Base-by-base conservation (phyloP, 1,140 invertebrate species). In the Argopecten irradians region DNA sequence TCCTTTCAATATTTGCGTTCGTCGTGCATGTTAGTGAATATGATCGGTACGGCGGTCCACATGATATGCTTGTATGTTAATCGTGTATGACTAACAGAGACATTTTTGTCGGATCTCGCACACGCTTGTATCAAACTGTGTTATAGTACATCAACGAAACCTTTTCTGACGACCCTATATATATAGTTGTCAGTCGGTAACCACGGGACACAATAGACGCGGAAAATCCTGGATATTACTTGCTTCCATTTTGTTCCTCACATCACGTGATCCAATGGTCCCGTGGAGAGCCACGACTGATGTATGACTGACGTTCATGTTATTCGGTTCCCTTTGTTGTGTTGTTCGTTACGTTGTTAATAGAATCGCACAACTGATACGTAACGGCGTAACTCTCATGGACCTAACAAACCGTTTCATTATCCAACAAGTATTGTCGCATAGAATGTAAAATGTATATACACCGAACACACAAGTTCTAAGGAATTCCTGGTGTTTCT, bases 1-100 rank as follows among this genome's bases (percentile, higher is more conserved):
- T 16, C 55, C 55, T 71, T 71, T 71, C 55, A 71, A 71, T 71
- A 71, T 71, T 71, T 71, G 55, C n/a, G 28, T 71, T 71, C 55
- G 55, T 71, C 8, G 22, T n/a, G 28, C 55, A 16, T 28, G n/a
- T 11, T 8, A 28, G 55, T n/a, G 55, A 16, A 71, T 71, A 71
- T n/a, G 55, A 71, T 71, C 5, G 2, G 55, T 71, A n/a, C 28
- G 13, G n/a, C 0, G 2, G 55, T n/a, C 55, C n/a, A n/a, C 22
- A 71, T n/a, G 16, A 16, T 28, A 28, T 71, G 55, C 28, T 28
- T 71, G n/a, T n/a, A 71, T n/a, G 1, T n/a, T 71, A 71, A 71
- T 71, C n/a, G 1, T 5, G 55, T 28, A 28, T 28, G 55, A 71
- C 55, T 28, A 71, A 0, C 16, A 11, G 1, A 5, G 55, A 71